A percentile compares a stretch with the other conserved stretches of the same genome.
phyloP scores from a whole-genome alignment of 2,113 vertebrate genomes.

The Lophius piscatorius region DNA sequence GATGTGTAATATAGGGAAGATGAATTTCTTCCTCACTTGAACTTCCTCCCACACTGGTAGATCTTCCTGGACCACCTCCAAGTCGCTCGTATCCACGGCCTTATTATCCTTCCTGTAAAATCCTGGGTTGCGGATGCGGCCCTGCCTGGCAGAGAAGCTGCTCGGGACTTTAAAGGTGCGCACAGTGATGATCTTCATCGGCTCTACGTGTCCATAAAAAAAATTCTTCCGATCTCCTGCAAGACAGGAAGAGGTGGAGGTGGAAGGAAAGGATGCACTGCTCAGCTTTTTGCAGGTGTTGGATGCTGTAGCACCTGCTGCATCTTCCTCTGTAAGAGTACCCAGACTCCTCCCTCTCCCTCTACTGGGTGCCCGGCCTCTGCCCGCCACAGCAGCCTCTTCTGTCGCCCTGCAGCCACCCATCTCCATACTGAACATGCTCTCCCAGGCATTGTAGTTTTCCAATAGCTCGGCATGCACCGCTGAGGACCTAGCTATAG shows the following conservation, averaged over 20 bases:
- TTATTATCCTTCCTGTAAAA: slow-evolving; percentile 79
- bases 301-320: slow-evolving; percentile 26
- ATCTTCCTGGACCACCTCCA: slow-evolving; percentile 78
- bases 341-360: not conserved
- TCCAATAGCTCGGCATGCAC: slow-evolving; percentile 70
- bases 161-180: slow-evolving; percentile 90
- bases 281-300: slow-evolving; percentile 8
- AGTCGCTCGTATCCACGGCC: slow-evolving; percentile 90
- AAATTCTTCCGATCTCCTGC: slow-evolving; percentile 80
- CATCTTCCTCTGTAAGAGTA: slow-evolving; percentile 38
- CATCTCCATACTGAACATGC: slow-evolving; percentile 93
- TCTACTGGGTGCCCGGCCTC: not conserved
- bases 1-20: not conserved
- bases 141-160: slow-evolving; percentile 87
- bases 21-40: slow-evolving; percentile 61
- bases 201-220: slow-evolving; percentile 86
- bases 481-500: slow-evolving; percentile 79
- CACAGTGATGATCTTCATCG: slow-evolving; percentile 90
- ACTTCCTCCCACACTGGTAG: slow-evolving; percentile 87
- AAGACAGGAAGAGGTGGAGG: slow-evolving; percentile 2
- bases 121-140: slow-evolving; percentile 84
- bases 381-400: not conserved
- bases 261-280: not conserved
- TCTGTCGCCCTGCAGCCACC: slow-evolving; percentile 78
- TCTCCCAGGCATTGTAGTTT: slow-evolving; percentile 87